A percentile compares a stretch with the other conserved stretches of the same genome.
Evolutionary conservation across 2,113 vertebrate species (phyloP).

Genomic region (Lagopus leucura): DNA sequence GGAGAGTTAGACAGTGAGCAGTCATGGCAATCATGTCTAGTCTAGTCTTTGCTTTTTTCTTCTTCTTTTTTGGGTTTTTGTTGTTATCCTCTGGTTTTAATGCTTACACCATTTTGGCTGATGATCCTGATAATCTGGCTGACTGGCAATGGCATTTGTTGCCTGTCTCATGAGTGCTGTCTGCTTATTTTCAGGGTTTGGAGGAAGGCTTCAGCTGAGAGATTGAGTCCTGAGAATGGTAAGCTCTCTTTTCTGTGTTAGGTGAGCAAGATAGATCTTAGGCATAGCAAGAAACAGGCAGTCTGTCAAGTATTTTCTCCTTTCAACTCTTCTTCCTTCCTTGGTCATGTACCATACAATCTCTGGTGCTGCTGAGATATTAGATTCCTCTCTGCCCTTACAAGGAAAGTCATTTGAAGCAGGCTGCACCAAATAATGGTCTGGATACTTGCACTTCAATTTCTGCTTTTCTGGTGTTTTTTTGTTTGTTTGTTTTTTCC

Average conservation of each 20-base stretch:
- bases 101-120: background rate
- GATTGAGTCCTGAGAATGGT: constrained; percentile 75
- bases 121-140: background rate
- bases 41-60: background rate
- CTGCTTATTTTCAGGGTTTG: constrained; percentile 72
- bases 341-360: background rate
- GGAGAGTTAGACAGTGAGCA: background rate
- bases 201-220: constrained; percentile 65
- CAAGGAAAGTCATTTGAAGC: background rate
- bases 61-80: background rate
- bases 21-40: background rate
- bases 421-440: background rate
- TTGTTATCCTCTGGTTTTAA: background rate
- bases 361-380: background rate
- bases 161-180: background rate
- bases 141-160: background rate
- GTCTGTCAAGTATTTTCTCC: background rate
- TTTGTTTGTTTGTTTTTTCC: background rate
- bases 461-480: background rate
- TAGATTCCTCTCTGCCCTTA: background rate
- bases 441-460: background rate
- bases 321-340: background rate
- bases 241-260: constrained; percentile 24
- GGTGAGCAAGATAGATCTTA: background rate
- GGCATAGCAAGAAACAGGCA: background rate